These are phyloP conservation scores for Saccostrea echinata DNA, from an alignment of 1,140 invertebrate species.

Conservation along the genomic window DNA sequence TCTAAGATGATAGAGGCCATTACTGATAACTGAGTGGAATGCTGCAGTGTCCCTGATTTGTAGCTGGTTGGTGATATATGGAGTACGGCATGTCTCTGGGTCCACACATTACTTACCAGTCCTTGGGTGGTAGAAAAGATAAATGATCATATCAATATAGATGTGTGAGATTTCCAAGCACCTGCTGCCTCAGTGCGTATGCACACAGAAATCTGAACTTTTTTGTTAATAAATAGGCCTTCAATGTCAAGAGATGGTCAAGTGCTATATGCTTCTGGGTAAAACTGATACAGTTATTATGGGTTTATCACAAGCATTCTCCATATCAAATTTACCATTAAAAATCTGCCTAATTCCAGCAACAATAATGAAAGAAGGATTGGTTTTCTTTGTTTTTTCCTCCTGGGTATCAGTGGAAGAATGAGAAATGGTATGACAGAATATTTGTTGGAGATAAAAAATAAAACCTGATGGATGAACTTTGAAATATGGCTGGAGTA, in stretches of 20 bases:
- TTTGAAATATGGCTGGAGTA: not conserved
- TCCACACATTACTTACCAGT: not conserved
- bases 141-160: not conserved
- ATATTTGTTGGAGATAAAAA: not conserved
- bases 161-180: not conserved
- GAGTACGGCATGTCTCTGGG: not conserved
- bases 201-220: not conserved
- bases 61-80: not conserved
- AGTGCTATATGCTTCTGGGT: not conserved
- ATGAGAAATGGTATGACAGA: not conserved
- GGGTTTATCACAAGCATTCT: not conserved
- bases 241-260: not conserved
- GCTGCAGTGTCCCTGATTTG: not conserved
- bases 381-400: not conserved
- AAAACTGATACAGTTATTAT: not conserved
- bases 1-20: not conserved
- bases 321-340: not conserved
- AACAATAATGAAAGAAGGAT: not conserved
- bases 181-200: not conserved
- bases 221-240: not conserved
- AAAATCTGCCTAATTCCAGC: not conserved
- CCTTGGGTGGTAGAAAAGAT: slow-evolving; percentile 13
- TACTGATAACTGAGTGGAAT: not conserved
- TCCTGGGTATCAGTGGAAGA: not conserved
- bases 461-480: not conserved